These are phyloP conservation scores for Rhodophaea formosa DNA, from an alignment of 2,888 invertebrate genomes.

Conservation along the genomic window DNA sequence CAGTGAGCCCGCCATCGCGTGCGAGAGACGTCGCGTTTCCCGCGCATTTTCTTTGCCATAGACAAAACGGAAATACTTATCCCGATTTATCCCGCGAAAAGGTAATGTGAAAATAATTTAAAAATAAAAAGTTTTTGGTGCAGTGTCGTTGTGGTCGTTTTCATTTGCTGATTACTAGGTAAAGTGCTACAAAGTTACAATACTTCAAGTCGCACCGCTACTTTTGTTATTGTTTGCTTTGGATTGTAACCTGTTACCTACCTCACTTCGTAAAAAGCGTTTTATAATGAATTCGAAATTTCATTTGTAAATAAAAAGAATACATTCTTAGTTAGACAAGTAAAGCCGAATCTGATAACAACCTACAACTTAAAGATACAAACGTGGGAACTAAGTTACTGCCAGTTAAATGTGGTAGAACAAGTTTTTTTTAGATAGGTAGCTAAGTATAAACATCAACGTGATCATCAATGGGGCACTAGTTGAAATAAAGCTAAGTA, in stretches of 20 bases:
- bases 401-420: neutral
- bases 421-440: conserved; percentile 1
- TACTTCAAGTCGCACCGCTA: conserved; percentile 33
- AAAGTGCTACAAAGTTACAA: conserved; percentile 16
- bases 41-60: conserved; percentile 47
- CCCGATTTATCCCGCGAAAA: conserved; percentile 57
- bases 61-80: conserved; percentile 42
- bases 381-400: neutral
- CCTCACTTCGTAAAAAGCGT: conserved; percentile 20
- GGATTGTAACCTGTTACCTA: conserved; percentile 35
- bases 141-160: neutral
- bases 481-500: neutral
- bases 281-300: neutral
- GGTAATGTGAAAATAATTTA: conserved; percentile 44
- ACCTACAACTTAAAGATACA: no score
- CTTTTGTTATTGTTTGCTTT: conserved; percentile 47
- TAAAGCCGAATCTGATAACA: no score
- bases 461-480: neutral
- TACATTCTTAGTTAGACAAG: no score
- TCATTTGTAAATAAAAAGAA: no score
- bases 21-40: conserved; percentile 56
- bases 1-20: conserved; percentile 56
- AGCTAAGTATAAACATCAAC: neutral
- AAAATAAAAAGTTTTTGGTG: conserved; percentile 27
- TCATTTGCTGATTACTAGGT: neutral